phyloP scores from a whole-genome alignment of 2,797 vertebrate species.

The Myotis pilosus region DNA sequence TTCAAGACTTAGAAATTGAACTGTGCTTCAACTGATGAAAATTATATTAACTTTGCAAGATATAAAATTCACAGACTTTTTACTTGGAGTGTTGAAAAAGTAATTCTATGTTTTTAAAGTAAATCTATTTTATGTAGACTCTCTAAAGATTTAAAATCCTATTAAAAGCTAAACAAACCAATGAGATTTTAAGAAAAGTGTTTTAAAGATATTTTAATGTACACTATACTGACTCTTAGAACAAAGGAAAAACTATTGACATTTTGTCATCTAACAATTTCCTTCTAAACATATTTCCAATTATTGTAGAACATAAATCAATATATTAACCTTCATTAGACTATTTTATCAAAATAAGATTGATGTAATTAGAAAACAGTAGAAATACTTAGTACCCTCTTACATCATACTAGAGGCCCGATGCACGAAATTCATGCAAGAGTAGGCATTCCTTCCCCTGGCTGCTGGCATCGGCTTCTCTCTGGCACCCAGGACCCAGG shows the following conservation, averaged over 20 bases:
- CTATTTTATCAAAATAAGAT: background rate
- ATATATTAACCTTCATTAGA: background rate
- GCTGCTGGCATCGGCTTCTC: no score
- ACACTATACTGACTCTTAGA: background rate
- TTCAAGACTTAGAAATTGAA: slow-evolving; percentile 60
- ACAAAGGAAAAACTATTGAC: slow-evolving; percentile 25
- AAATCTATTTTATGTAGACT: slow-evolving; percentile 24
- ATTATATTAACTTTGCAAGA: slow-evolving; percentile 68
- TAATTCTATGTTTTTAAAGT: slow-evolving; percentile 49
- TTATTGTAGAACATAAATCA: background rate
- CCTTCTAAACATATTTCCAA: slow-evolving; percentile 1
- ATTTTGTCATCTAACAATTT: slow-evolving; percentile 23
- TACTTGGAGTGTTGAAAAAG: slow-evolving; percentile 46
- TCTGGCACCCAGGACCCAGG: no score
- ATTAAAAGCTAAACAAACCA: slow-evolving; percentile 34
- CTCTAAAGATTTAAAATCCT: slow-evolving; percentile 34
- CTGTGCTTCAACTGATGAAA: slow-evolving; percentile 62
- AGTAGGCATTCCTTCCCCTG: no score
- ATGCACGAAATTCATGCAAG: no score
- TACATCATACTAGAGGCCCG: background rate
- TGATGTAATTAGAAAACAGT: slow-evolving; percentile 6
- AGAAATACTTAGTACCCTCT: slow-evolving; percentile 6
- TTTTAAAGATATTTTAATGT: background rate
- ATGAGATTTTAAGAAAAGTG: slow-evolving; percentile 24
- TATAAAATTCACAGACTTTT: slow-evolving; percentile 47